Conservation (phyloP, 2,888 invertebrate genomes). For the Zygogramma bicolorata region DNA sequence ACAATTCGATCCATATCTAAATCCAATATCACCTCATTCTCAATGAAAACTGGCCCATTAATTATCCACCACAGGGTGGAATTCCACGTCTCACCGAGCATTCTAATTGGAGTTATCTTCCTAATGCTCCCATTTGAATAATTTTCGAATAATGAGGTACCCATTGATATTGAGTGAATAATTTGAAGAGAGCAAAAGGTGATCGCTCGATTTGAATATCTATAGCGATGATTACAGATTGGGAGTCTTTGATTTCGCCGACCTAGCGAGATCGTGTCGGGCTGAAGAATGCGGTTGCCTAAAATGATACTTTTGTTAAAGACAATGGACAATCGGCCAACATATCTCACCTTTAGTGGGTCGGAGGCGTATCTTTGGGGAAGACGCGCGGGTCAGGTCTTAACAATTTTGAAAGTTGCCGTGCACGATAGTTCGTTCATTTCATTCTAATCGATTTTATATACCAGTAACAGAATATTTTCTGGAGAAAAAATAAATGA, state of each 20-base stretch:
- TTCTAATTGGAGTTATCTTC: slow-evolving; percentile 29
- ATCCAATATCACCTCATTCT: background rate
- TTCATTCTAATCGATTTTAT: too few species aligned
- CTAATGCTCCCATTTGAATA: slow-evolving; percentile 33
- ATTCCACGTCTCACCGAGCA: background rate
- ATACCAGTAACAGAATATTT: too few species aligned
- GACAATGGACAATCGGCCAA: slow-evolving; percentile 40
- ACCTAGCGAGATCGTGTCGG: slow-evolving; percentile 14
- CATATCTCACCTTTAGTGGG: slow-evolving; percentile 29
- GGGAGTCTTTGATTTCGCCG: slow-evolving; percentile 37
- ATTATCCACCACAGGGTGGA: background rate
- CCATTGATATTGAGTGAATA: slow-evolving; percentile 30
- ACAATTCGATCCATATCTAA: too few species aligned
- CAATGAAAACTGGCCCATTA: background rate
- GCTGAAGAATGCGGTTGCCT: slow-evolving; percentile 40
- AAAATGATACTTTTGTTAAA: slow-evolving; percentile 43
- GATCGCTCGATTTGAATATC: slow-evolving; percentile 36
- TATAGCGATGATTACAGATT: slow-evolving; percentile 34
- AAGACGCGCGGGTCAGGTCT: background rate
- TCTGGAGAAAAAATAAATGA: too few species aligned
- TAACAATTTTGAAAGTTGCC: too few species aligned
- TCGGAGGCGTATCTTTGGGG: slow-evolving; percentile 10
- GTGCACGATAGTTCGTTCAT: too few species aligned
- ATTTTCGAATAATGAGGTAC: slow-evolving; percentile 31
- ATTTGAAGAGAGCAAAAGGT: slow-evolving; percentile 20